phyloP scores from a whole-genome alignment of 1,140 invertebrate species.

The Druon quercuslanigerum region DNA sequence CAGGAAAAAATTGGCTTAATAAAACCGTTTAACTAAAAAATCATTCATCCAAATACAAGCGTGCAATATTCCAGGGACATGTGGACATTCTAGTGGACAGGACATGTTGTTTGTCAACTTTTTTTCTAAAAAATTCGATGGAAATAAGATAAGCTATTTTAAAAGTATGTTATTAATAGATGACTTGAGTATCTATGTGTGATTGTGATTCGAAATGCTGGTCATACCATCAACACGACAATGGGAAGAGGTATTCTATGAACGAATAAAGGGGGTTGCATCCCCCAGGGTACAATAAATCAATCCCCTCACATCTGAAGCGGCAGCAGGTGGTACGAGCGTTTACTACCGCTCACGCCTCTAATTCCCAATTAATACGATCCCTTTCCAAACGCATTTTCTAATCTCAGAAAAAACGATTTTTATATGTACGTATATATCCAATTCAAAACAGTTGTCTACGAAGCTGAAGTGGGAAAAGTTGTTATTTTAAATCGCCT shows the following conservation, averaged over 20 bases:
- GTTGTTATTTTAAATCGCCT: too few relatives aligned
- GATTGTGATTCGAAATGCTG: conserved; percentile 26
- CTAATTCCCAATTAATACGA: conserved; percentile 75
- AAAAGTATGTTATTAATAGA: background rate
- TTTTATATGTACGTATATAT: too few relatives aligned
- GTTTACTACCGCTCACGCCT: conserved; percentile 65
- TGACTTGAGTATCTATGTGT: background rate
- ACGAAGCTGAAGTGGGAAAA: too few relatives aligned
- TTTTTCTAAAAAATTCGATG: background rate
- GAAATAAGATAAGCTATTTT: background rate
- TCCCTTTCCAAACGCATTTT: conserved; percentile 38
- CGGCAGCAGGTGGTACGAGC: conserved; percentile 72
- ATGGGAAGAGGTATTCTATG: conserved; percentile 27
- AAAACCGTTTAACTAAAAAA: too few relatives aligned
- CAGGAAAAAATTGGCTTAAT: too few relatives aligned
- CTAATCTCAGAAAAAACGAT: background rate
- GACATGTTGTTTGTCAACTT: too few relatives aligned
- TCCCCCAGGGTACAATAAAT: conserved; percentile 72
- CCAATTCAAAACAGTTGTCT: too few relatives aligned
- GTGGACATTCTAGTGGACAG: too few relatives aligned
- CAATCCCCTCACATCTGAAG: conserved; percentile 65
- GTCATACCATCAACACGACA: conserved; percentile 28
- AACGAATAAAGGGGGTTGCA: conserved; percentile 47
- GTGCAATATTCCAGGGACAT: too few relatives aligned
- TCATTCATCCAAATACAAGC: too few relatives aligned